A percentile compares a stretch with the other conserved stretches of the same genome.
phyloP scores from a whole-genome alignment of 2,797 vertebrate species.

The Peromyscus aztecus region DNA sequence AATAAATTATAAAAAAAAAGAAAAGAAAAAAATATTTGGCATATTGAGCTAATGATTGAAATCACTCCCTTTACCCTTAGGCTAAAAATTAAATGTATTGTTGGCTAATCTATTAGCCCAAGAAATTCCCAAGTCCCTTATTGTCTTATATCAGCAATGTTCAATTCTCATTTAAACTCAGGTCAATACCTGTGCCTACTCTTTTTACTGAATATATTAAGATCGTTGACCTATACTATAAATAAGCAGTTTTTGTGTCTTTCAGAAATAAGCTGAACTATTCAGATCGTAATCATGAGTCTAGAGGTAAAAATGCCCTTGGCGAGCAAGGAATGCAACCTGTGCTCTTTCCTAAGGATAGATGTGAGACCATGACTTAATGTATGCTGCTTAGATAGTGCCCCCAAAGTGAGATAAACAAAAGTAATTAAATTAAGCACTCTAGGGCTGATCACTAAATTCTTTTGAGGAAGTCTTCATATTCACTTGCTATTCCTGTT shows the following conservation, averaged over 20 bases:
- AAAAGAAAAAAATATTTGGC: too few species aligned
- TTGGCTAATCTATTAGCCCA: not conserved
- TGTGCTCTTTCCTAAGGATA: not conserved
- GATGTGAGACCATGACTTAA: not conserved
- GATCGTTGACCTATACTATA: not conserved
- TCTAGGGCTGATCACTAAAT: not conserved
- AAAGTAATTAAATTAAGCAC: not conserved
- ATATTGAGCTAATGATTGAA: not conserved
- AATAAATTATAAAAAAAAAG: too few species aligned
- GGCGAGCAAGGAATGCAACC: not conserved
- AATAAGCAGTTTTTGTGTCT: not conserved
- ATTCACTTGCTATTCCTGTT: not conserved
- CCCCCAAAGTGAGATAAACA: not conserved
- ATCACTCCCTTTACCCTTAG: not conserved
- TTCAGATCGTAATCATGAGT: not conserved
- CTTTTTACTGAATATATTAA: not conserved
- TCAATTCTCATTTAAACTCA: too few species aligned
- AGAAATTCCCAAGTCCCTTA: not conserved
- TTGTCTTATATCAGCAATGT: not conserved
- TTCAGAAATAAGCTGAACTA: not conserved
- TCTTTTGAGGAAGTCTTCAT: not conserved
- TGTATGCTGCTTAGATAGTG: not conserved
- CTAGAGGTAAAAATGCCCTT: not conserved
- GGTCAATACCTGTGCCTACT: too few species aligned
- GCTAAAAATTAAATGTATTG: slow-evolving; percentile 32